Evolutionary conservation across 2,888 invertebrate genomes (phyloP), one percentile per base, ranked within the genome.

Genomic region (Cancer borealis): DNA sequence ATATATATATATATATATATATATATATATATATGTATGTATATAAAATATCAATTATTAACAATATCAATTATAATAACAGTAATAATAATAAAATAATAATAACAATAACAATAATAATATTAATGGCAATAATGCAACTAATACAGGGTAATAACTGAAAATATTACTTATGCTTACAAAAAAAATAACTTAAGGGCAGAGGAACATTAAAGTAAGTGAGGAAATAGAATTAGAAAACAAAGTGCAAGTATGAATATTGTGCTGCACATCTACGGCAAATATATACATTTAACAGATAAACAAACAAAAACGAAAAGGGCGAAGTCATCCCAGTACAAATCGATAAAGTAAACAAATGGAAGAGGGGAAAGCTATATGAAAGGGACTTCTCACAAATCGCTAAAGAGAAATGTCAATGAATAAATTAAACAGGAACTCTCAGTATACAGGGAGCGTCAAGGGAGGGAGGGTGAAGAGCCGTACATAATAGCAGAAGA

Each of bases 321-420:
- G 30, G 30, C 14, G 30, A 30, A 30, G 79, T 30, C 79, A 79
- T 79, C 79, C 26, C 79, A 30, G 79, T 21, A 79, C 30, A 10
- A 21, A 30, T 5, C 14, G 21, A 6, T 30, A 79, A 30, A 79
- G 30, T 30, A 79, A 79, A 79, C 79, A 30, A 79, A 79, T 26
- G 79, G 26, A 79, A 30, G 17, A 21, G 79, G 79, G 79, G 21
- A 30, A 79, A 79, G 79, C 26, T 79, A 8, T 5, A 79, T 79
- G 79, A 79, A 79, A 79, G 79, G 79, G 30, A 79, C 79, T 79
- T 26, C 14, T 30, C 79, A 26, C 79, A 79, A 79, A 30, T 79
- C 79, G 30, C 30, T 79, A 30, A 30, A 79, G 79, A 79, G 79
- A 79, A 79, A 79, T 30, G 14, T 14, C 79, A 79, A 79, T 79